A percentile compares a stretch with the other conserved stretches of the same genome.
Conservation (phyloP, 2,888 invertebrate species). For the Vesta saturnalis region DNA sequence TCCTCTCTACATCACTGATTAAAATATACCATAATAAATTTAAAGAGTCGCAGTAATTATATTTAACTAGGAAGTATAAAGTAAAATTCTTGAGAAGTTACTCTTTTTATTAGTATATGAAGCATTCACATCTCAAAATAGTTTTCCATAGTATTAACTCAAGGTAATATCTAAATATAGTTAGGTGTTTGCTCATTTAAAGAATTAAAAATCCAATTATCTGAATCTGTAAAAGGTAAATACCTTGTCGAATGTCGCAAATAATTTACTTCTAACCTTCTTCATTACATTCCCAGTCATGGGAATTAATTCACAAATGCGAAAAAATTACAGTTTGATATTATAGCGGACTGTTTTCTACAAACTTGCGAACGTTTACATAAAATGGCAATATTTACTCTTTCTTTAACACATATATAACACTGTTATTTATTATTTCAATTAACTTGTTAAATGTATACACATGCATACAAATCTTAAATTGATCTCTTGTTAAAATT, state of each 20-base stretch:
- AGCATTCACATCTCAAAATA: slow-evolving; percentile 5
- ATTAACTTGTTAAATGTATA: too few relatives aligned
- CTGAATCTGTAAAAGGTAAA: slow-evolving; percentile 50
- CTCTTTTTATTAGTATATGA: not conserved
- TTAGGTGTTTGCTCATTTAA: slow-evolving; percentile 26
- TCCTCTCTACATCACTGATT: slow-evolving; percentile 25
- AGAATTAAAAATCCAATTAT: slow-evolving; percentile 36
- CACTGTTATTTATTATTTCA: too few relatives aligned
- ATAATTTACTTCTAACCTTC: slow-evolving; percentile 51
- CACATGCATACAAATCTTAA: too few relatives aligned
- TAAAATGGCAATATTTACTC: too few relatives aligned
- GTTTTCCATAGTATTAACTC: slow-evolving; percentile 16
- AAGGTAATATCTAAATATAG: slow-evolving; percentile 32
- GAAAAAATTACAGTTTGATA: slow-evolving; percentile 18
- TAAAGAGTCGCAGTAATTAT: slow-evolving; percentile 16
- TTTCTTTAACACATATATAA: too few relatives aligned
- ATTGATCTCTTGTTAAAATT: too few relatives aligned
- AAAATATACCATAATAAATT: slow-evolving; percentile 32
- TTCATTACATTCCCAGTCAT: slow-evolving; percentile 50
- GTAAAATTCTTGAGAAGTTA: too few relatives aligned
- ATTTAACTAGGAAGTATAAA: not conserved
- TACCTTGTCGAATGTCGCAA: slow-evolving; percentile 45
- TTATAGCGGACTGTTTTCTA: not conserved
- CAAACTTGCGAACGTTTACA: too few relatives aligned
- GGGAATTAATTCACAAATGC: slow-evolving; percentile 52